These are phyloP conservation scores for Trissonchulus latispiculum DNA, from an alignment of 2,888 invertebrate genomes.

Conservation along the genomic window DNA sequence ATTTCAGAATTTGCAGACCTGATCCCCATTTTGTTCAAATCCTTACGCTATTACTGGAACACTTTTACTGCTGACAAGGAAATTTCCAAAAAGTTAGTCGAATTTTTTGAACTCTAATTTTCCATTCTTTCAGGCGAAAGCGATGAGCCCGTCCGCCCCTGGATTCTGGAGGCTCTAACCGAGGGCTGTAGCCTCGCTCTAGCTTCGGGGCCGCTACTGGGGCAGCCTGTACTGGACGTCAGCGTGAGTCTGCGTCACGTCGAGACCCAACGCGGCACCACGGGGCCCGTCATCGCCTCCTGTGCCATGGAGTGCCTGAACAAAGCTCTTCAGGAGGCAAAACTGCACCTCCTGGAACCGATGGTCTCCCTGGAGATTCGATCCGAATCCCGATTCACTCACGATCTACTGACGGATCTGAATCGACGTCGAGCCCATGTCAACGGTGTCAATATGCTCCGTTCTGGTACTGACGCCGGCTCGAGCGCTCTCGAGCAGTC, in stretches of 20 bases:
- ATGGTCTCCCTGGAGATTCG: constrained; percentile 74
- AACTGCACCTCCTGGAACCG: constrained; percentile 62
- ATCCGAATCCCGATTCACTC: constrained; percentile 54
- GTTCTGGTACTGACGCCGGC: constrained; percentile 32
- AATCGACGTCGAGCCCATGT: constrained; percentile 61
- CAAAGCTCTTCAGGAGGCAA: constrained; percentile 54
- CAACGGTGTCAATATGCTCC: constrained; percentile 23
- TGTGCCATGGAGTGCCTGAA: constrained; percentile 69
- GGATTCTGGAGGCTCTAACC: constrained; percentile 58
- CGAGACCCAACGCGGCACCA: constrained; percentile 56
- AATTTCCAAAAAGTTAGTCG: too few relatives aligned
- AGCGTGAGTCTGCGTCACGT: constrained; percentile 29
- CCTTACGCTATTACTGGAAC: too few relatives aligned
- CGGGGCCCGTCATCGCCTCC: constrained; percentile 68
- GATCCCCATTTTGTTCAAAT: too few relatives aligned
- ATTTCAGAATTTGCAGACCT: too few relatives aligned
- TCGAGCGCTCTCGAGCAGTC: constrained; percentile 29
- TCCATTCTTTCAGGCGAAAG: not conserved
- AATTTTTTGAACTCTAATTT: too few relatives aligned
- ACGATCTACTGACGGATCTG: constrained; percentile 63
- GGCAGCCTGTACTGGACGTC: constrained; percentile 58
- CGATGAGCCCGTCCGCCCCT: not conserved
- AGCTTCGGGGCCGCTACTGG: constrained; percentile 69
- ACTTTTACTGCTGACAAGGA: too few relatives aligned
- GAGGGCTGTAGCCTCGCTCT: constrained; percentile 52